Evolutionary conservation across 2,888 invertebrate genomes (phyloP), one percentile per base, ranked within the genome.

Genomic region (Parnassius apollo): DNA sequence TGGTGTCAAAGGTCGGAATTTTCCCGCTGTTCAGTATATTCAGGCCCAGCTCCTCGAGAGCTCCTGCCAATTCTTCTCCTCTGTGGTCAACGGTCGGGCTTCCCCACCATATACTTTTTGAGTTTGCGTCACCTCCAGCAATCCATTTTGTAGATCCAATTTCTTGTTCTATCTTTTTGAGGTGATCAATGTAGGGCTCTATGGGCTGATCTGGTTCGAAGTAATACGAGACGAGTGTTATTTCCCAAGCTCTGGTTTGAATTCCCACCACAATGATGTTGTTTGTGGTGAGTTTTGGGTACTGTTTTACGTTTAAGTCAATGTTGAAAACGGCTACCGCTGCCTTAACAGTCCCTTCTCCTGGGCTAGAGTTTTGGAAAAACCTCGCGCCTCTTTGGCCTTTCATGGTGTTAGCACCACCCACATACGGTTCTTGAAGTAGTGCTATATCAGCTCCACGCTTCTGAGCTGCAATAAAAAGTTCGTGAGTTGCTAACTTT

Each of bases 371-470:
- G 42, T 18, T 45, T 22, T 65, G 64, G 59, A 54, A 56, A 18
- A 65, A 53, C 25, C 67, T 59, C 18, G 1, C 18, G 7, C 52
- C 61, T 0, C 61, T 62, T 0, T 22, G 25, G 12, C 42, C 42
- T 62, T 45, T 10, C n/a, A 18, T 9, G 18, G 18, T 18, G 18
- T 18, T 18, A 18, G 18, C 18, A 18, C 18, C 56, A 1, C 65
- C 63, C 9, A 65, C 63, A 44, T 68, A 66, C 0, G 68, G 66
- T 42, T 66, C 66, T 18, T 69, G 68, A 0, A 67, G 10, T 1
- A 69, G 13, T 1, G 68, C 67, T 7, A n/a, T 25, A 9, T 9
- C 56, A 1, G 56, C 42, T 25, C 25, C 2, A 25, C 25, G 25
- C 2, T 25, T 3, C 2, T 25, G 2, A 25, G 25, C 25, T 25